phyloP scores from a whole-genome alignment of 2,888 invertebrate species.

The Drosophila robusta region DNA sequence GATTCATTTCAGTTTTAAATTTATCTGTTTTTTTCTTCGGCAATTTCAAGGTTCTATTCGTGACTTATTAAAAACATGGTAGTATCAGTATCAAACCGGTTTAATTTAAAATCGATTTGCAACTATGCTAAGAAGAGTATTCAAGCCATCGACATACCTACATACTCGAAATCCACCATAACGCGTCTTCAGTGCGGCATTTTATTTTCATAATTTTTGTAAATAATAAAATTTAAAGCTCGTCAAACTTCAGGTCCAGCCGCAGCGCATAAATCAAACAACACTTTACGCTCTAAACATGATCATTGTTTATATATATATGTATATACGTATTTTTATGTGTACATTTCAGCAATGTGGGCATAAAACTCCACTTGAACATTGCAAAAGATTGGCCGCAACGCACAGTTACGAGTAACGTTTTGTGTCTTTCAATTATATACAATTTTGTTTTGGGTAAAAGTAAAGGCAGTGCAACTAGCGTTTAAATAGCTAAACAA shows the following conservation, averaged over 20 bases:
- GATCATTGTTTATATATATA: constrained; percentile 54
- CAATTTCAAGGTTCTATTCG: too few relatives aligned
- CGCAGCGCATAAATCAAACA: constrained; percentile 57
- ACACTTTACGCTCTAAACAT: constrained; percentile 62
- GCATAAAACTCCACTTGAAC: constrained; percentile 60
- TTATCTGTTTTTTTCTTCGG: too few relatives aligned
- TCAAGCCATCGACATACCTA: not conserved
- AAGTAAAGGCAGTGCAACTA: constrained; percentile 66
- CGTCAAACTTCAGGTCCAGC: constrained; percentile 59
- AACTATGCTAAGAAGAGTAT: not conserved
- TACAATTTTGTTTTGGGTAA: constrained; percentile 32
- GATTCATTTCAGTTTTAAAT: too few relatives aligned
- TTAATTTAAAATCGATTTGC: too few relatives aligned
- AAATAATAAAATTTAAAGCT: constrained; percentile 36
- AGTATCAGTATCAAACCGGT: too few relatives aligned
- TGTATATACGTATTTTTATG: constrained; percentile 25
- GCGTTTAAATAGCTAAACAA: constrained; percentile 62
- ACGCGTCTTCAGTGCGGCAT: not conserved
- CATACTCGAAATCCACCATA: not conserved
- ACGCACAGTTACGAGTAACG: constrained; percentile 47
- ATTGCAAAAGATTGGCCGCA: constrained; percentile 68
- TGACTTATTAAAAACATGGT: too few relatives aligned
- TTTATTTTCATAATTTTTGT: constrained; percentile 18
- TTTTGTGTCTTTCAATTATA: constrained; percentile 13
- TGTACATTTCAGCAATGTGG: constrained; percentile 75